Conservation (phyloP, 2,888 invertebrate species). For the Dryadula phaetusa region DNA sequence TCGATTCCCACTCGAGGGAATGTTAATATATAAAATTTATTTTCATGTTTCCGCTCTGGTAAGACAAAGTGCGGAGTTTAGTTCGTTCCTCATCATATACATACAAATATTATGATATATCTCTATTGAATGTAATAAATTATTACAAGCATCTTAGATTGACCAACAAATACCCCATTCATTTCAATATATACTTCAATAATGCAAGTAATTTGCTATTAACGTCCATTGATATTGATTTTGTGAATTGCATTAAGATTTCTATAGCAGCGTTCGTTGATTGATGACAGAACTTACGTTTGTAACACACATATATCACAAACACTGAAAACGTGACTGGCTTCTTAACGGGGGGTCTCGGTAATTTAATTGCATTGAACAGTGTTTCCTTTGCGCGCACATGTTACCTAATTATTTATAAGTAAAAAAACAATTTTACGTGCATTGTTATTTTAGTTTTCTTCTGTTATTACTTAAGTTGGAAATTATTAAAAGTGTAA, state of each 20-base stretch:
- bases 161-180: slow-evolving; percentile 5
- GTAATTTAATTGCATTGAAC: slow-evolving; percentile 23
- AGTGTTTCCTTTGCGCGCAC: slow-evolving; percentile 3
- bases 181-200: slow-evolving; percentile 13
- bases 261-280: slow-evolving; percentile 29
- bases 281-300: slow-evolving; percentile 36
- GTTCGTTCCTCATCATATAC: no score
- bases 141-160: background rate
- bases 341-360: slow-evolving; percentile 34
- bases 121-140: slow-evolving; percentile 2
- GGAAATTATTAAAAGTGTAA: no score
- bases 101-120: background rate
- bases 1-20: no score
- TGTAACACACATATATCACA: slow-evolving; percentile 35
- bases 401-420: slow-evolving; percentile 23
- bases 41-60: no score
- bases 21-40: no score
- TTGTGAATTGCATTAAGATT: slow-evolving; percentile 21
- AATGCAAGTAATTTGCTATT: slow-evolving; percentile 13
- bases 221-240: slow-evolving; percentile 15
- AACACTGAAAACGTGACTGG: slow-evolving; percentile 29
- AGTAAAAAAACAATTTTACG: background rate
- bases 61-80: no score
- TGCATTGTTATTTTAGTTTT: background rate
- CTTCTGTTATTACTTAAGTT: no score